phyloP scores from a whole-genome alignment of 1,140 invertebrate species.

The Lepidurus apus region DNA sequence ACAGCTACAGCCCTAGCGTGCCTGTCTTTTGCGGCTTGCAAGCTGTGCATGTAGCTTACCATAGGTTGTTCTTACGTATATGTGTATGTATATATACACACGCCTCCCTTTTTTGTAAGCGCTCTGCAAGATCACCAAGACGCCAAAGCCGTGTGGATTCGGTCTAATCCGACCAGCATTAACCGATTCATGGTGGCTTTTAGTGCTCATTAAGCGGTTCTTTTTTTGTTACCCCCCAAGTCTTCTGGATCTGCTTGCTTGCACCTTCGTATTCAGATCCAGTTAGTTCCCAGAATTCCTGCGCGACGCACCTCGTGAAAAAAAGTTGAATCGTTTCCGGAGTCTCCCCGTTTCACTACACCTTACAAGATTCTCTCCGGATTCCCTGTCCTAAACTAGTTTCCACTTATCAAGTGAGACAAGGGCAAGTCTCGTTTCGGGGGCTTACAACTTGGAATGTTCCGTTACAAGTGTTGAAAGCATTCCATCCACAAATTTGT shows the following conservation, averaged over 20 bases:
- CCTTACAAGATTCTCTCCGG: background rate
- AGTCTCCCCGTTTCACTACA: background rate
- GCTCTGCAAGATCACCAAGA: background rate
- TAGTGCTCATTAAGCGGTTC: background rate
- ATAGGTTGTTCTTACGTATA: background rate
- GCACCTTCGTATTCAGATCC: background rate
- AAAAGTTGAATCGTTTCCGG: background rate
- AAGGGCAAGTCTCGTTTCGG: background rate
- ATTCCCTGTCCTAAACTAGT: background rate
- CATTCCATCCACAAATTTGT: no score
- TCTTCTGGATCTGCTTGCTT: background rate
- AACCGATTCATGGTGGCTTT: background rate
- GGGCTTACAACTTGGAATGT: background rate
- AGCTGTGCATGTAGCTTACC: background rate
- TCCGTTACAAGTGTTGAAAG: background rate
- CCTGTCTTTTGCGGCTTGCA: background rate
- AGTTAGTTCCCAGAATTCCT: conserved; percentile 14
- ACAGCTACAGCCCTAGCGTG: background rate
- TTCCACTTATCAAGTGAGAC: background rate
- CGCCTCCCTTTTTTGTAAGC: background rate
- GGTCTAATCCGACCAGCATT: background rate
- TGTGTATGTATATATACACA: background rate
- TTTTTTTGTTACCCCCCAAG: background rate
- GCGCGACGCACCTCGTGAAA: background rate
- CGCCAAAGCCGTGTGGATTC: background rate